phyloP scores from a whole-genome alignment of 1,140 invertebrate genomes.

The Trachymyrmex septentrionalis region DNA sequence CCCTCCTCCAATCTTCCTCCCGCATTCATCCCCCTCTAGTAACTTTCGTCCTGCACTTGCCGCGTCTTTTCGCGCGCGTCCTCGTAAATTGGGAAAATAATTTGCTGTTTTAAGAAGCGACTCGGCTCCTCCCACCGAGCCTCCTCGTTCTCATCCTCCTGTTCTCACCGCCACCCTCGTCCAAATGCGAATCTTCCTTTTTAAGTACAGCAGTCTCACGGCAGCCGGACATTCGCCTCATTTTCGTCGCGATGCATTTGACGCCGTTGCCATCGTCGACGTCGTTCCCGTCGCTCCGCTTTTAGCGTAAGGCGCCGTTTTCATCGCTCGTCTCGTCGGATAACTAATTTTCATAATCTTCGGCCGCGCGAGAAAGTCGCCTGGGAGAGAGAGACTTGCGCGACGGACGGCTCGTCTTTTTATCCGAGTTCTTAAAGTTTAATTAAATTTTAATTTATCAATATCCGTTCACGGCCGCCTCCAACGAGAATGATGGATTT shows the following conservation, averaged over 20 bases:
- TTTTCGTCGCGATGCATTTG: constrained; percentile 44
- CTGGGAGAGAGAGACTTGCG: constrained; percentile 19
- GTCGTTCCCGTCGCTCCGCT: constrained; percentile 47
- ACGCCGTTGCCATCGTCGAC: constrained; percentile 26
- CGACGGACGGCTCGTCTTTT: constrained; percentile 55
- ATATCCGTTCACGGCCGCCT: constrained; percentile 45
- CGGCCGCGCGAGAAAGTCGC: constrained; percentile 51
- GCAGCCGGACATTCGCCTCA: constrained; percentile 56
- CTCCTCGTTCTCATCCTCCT: neutral
- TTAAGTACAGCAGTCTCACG: constrained; percentile 38
- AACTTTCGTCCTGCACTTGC: constrained; percentile 37
- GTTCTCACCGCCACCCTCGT: neutral
- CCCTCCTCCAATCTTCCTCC: constrained; percentile 9
- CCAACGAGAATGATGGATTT: constrained; percentile 39
- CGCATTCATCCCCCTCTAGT: neutral
- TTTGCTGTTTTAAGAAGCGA: constrained; percentile 78
- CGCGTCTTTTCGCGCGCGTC: constrained; percentile 58
- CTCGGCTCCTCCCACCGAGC: neutral
- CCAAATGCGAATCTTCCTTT: constrained; percentile 51
- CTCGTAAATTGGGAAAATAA: constrained; percentile 82
- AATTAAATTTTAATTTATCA: constrained; percentile 66
- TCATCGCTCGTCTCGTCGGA: constrained; percentile 58
- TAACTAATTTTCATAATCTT: constrained; percentile 66
- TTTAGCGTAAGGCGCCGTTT: constrained; percentile 64
- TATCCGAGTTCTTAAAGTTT: constrained; percentile 62